Conservation (phyloP, 1,140 invertebrate genomes). For the Euwallacea similis region DNA sequence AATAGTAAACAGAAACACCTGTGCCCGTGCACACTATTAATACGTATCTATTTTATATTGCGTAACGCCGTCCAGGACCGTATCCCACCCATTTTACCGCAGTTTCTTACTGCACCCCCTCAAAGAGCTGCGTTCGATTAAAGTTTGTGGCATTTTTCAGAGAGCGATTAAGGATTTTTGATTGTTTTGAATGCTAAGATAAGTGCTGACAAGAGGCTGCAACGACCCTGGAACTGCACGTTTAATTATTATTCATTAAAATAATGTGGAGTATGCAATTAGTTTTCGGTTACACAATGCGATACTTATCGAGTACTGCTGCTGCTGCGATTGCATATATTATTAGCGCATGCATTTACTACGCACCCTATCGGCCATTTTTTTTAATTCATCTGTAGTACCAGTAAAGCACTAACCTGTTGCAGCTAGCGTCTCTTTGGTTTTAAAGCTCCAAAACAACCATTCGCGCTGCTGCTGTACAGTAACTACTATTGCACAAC, state of each 20-base stretch:
- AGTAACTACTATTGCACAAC: no score
- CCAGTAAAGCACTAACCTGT: no score
- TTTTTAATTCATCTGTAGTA: no score
- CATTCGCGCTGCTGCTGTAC: no score
- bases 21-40: conserved; percentile 30
- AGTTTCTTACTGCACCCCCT: not conserved
- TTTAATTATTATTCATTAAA: conserved; percentile 13
- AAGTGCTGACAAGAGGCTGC: not conserved
- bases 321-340: no score
- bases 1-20: conserved; percentile 36
- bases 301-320: not conserved
- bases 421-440: no score
- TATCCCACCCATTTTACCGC: not conserved
- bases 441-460: no score
- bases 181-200: not conserved
- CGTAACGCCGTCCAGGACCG: conserved; percentile 12
- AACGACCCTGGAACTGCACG: not conserved
- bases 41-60: conserved; percentile 20
- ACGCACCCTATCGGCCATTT: not conserved
- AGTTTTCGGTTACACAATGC: conserved; percentile 3
- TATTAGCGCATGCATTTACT: not conserved
- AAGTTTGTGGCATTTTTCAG: not conserved
- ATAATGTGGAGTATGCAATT: conserved; percentile 9
- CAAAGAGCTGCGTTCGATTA: no score
- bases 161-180: no score